phyloP scores from a whole-genome alignment of 2,113 vertebrate species.

The Gasterosteus nipponicus region DNA sequence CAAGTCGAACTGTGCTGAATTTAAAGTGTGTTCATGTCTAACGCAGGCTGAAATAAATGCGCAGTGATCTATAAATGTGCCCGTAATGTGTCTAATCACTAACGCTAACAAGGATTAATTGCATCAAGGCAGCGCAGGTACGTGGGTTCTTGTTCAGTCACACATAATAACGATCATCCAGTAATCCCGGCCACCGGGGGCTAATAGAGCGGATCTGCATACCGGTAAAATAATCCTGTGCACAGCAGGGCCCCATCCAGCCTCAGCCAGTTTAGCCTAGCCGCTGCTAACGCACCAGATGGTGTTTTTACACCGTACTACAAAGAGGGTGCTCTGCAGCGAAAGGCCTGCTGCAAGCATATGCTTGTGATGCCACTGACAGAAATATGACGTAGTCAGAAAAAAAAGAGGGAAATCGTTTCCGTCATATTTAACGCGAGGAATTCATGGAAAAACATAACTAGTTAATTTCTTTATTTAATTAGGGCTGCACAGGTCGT shows the following conservation, averaged over 20 bases:
- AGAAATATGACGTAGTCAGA: constrained; percentile 56
- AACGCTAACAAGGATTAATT: constrained; percentile 44
- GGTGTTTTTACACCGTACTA: constrained; percentile 83
- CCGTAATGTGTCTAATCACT: constrained; percentile 35
- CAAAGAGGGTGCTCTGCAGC: constrained; percentile 75
- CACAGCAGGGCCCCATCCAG: constrained; percentile 70
- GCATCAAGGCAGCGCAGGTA: constrained; percentile 51
- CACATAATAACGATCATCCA: constrained; percentile 74
- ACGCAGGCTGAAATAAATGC: constrained; percentile 34
- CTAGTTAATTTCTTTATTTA: neutral
- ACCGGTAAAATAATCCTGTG: constrained; percentile 78
- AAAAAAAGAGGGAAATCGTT: too few relatives aligned
- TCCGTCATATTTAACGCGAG: too few relatives aligned
- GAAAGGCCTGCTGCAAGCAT: constrained; percentile 79
- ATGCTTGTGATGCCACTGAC: constrained; percentile 74
- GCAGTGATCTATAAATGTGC: constrained; percentile 24
- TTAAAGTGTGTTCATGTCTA: constrained; percentile 7
- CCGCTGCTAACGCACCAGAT: constrained; percentile 78
- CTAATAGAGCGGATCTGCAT: constrained; percentile 69
- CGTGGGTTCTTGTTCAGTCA: constrained; percentile 68
- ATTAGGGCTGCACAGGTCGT: neutral
- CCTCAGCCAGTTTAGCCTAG: constrained; percentile 74
- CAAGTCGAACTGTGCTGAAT: constrained; percentile 19
- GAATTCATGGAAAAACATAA: neutral
- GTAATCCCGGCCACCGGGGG: constrained; percentile 70